These are phyloP conservation scores for Phortica variegata DNA, from an alignment of 1,140 invertebrate genomes.

Conservation along the genomic window DNA sequence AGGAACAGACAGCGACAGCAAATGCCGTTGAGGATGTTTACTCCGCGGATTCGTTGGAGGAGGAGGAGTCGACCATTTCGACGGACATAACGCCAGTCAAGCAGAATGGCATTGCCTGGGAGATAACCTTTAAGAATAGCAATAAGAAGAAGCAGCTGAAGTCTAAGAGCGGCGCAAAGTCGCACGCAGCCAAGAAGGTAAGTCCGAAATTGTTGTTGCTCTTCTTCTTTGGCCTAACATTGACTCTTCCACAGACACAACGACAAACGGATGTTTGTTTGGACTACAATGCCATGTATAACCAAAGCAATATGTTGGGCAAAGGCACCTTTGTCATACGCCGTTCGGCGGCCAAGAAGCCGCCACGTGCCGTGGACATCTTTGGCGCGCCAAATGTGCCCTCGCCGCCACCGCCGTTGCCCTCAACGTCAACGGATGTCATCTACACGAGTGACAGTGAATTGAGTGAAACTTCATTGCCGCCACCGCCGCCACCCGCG, in stretches of 20 bases:
- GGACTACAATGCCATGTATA: conserved; percentile 35
- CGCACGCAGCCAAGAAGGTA: conserved; percentile 25
- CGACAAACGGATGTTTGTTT: conserved; percentile 8
- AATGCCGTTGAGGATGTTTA: conserved; percentile 64
- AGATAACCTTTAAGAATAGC: conserved; percentile 66
- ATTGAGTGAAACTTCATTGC: conserved; percentile 28
- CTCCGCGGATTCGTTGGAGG: conserved; percentile 80
- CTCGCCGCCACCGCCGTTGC: conserved; percentile 23
- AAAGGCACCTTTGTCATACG: conserved; percentile 50
- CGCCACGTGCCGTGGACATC: conserved; percentile 34
- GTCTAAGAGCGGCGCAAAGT: conserved; percentile 8
- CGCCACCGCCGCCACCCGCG: conserved; percentile 19
- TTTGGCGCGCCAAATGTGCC: conserved; percentile 38
- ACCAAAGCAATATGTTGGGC: conserved; percentile 44
- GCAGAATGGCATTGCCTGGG: conserved; percentile 78
- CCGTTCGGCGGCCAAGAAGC: conserved; percentile 39
- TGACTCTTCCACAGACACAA: conserved; percentile 14
- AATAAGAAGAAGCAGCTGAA: conserved; percentile 33
- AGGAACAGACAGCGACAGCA: neutral
- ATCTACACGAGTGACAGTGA: conserved; percentile 43
- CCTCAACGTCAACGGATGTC: conserved; percentile 31
- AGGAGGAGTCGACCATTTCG: conserved; percentile 63
- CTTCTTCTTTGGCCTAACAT: neutral
- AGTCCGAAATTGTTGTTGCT: neutral
- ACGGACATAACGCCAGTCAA: conserved; percentile 65